A percentile compares a stretch with the other conserved stretches of the same genome.
phyloP scores from a whole-genome alignment of 2,888 invertebrate genomes.

The Ypsolopha scabrella region DNA sequence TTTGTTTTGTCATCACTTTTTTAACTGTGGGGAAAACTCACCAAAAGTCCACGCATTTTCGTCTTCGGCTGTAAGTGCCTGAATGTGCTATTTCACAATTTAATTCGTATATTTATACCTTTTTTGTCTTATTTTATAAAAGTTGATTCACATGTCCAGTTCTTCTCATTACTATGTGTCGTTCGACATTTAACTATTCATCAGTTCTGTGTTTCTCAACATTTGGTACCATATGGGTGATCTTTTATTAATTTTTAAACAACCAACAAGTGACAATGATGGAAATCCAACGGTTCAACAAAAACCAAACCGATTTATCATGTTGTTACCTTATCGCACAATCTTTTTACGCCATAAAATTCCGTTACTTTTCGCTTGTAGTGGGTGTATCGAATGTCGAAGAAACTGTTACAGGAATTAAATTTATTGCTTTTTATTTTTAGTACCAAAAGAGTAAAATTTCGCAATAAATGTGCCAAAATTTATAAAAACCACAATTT shows the following conservation, averaged over 20 bases:
- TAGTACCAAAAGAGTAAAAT: neutral
- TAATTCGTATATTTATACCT: conserved; percentile 57
- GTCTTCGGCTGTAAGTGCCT: conserved; percentile 39
- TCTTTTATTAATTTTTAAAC: no score
- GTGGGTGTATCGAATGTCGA: no score
- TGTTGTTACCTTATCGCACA: neutral
- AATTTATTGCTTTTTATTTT: no score
- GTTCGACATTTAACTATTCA: conserved; percentile 26
- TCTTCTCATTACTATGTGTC: conserved; percentile 48
- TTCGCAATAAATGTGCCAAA: conserved; percentile 1
- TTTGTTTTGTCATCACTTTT: no score
- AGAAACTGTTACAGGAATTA: no score
- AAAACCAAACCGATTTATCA: neutral
- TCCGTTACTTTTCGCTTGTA: no score
- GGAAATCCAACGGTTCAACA: no score
- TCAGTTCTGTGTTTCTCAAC: neutral
- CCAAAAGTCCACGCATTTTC: conserved; percentile 53
- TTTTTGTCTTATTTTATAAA: conserved; percentile 47
- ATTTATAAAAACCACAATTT: conserved; percentile 12
- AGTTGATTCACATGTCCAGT: conserved; percentile 37
- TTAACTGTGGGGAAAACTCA: conserved; percentile 22
- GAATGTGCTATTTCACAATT: conserved; percentile 47
- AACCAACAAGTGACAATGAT: no score
- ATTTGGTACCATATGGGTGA: neutral
- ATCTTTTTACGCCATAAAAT: neutral